phyloP scores from a whole-genome alignment of 2,888 invertebrate species.

The Sphaerophoria taeniata region DNA sequence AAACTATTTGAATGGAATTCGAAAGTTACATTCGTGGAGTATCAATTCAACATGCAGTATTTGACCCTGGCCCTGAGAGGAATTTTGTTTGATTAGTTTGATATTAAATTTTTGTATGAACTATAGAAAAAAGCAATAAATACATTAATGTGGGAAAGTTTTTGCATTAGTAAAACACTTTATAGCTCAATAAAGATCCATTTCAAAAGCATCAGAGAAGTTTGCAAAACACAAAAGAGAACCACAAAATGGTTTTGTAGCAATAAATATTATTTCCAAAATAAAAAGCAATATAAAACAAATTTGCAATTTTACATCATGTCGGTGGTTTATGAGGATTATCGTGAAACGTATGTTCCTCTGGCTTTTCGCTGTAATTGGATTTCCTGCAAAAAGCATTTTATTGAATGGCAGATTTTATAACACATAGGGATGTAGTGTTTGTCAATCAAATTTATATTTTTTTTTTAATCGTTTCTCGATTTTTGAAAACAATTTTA shows the following conservation, averaged over 20 bases:
- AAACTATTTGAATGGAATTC: background rate
- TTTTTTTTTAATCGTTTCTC: too few species aligned
- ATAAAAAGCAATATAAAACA: constrained; percentile 16
- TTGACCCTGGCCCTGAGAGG: too few species aligned
- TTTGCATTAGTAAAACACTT: constrained; percentile 24
- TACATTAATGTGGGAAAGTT: constrained; percentile 19
- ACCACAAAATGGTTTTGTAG: constrained; percentile 24
- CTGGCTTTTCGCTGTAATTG: too few species aligned
- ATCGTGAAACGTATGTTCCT: background rate
- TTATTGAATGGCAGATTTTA: too few species aligned
- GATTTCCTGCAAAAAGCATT: too few species aligned
- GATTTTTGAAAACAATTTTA: too few species aligned
- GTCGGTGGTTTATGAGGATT: too few species aligned
- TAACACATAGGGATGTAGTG: too few species aligned
- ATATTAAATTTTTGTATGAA: background rate
- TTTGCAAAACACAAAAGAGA: constrained; percentile 14
- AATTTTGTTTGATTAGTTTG: too few species aligned
- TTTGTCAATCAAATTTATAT: too few species aligned
- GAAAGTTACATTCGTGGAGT: background rate
- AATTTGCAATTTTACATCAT: constrained; percentile 16
- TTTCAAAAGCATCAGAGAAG: background rate
- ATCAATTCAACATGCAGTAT: background rate
- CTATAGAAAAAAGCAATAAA: constrained; percentile 8
- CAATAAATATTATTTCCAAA: constrained; percentile 3
- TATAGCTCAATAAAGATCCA: constrained; percentile 37